Base-by-base conservation (phyloP, 2,888 invertebrate species). In the Cheilosia impressa region DNA sequence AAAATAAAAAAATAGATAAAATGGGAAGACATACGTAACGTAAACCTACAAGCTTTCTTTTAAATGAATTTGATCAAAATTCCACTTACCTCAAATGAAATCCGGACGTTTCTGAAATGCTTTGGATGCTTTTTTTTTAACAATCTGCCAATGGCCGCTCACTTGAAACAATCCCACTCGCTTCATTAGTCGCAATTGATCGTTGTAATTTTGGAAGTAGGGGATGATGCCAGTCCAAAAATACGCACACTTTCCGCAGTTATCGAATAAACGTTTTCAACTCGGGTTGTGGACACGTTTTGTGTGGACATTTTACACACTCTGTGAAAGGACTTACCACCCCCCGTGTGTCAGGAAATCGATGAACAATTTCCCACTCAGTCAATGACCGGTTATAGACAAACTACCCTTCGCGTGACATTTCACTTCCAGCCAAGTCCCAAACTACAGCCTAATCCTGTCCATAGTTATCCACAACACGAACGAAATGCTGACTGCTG, bases 401-500 rank as follows among this genome's bases (percentile, higher is more conserved):
- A 55, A 58, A 34, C 75, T 75, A 79, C 62, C 66, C 75, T 57
- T 80, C 55, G 69, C 80, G 50, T 71, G 80, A 75, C 69, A 71
- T 69, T 69, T 79, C 60, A 79, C 19, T 34, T 58, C 78, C 17
- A 31, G 6, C 55, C 31, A 57, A 50, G n/a, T 34, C 19, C 15
- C 68, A 3, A 38, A 13, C 38, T 41, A 47, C 2, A 45, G 9
- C 22, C 65, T 60, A 73, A 66, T 66, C 24, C 47, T 57, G 10
- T 55, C 22, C 55, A 43, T 15, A 69, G 45, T 38, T 43, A 78
- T 77, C 43, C 55, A 45, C 19, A 34, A 55, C 53, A 52, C 34
- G 68, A 45, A 79, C 79, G 79, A 84, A 79, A 75, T 66, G 71
- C 69, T 80, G 71, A 84, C 69, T 80, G 80, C 15, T 84, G 84